Conservation (phyloP, 2,113 vertebrate genomes). For the Mirounga angustirostris region DNA sequence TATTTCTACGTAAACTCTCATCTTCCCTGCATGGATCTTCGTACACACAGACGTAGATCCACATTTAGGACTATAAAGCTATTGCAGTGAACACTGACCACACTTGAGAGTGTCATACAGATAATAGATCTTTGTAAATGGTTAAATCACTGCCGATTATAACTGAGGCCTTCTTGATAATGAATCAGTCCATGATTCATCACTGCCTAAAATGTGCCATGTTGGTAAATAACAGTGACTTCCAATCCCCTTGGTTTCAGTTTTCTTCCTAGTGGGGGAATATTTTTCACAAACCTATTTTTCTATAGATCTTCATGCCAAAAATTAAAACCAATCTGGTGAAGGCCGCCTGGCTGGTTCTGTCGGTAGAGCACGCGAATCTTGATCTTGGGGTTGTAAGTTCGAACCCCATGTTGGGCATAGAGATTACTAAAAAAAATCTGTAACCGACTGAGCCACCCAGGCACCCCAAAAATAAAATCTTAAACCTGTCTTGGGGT, state of each 20-base stretch:
- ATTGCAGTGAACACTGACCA: neutral
- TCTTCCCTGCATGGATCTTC: neutral
- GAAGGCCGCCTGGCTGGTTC: neutral
- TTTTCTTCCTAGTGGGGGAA: neutral
- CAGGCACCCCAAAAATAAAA: neutral
- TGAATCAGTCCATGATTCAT: neutral
- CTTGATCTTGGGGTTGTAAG: neutral
- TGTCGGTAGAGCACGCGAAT: accelerated
- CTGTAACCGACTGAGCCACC: neutral
- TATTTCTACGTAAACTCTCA: neutral
- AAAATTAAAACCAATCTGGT: neutral
- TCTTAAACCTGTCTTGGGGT: neutral
- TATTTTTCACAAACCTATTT: slow-evolving; percentile 32
- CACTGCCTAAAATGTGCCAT: slow-evolving; percentile 12
- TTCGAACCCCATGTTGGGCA: neutral
- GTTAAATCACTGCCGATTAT: neutral
- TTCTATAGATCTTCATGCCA: neutral
- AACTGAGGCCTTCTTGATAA: slow-evolving; percentile 23
- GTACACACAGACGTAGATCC: neutral
- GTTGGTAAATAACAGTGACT: neutral
- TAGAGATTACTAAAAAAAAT: neutral
- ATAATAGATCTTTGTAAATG: slow-evolving; percentile 38
- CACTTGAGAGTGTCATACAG: neutral
- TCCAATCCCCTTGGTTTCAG: neutral
- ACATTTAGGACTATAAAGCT: neutral